Evolutionary conservation across 2,797 vertebrate species (phyloP), one percentile per base, ranked within the genome.

Genomic region (Oryzias dopingdopingensis): DNA sequence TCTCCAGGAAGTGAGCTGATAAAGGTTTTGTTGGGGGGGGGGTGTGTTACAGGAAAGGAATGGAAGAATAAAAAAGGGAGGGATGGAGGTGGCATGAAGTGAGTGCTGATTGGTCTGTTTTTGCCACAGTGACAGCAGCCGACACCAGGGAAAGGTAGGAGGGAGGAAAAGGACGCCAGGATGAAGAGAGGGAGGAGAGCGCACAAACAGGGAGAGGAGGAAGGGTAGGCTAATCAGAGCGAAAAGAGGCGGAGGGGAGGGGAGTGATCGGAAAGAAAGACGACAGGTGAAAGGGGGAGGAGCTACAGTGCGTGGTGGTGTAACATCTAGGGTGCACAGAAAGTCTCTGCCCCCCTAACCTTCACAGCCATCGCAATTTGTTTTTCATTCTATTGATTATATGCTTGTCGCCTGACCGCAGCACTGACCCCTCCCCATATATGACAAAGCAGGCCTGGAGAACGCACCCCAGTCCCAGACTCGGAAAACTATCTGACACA

Each of bases 361-460:
- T 89, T 90, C 88, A 88, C 86, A 89, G 85, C 81, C 83, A 72
- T 80, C 69, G 77, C 76, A 68, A 81, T 77, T 61, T 22, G 3
- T 22, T 87, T 82, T 81, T 82, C 82, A 82, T 86, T 80, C 79
- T 83, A 89, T 86, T 89, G 87, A 90, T 90, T 88, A 89, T 83
- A 89, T 84, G 88, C 83, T 86, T 87, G 85, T 89, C 84, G 86
- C 86, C 84, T 85, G 82, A 88, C 88, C 80, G 79, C 70, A 83
- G 78, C 65, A 22, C 73, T 70, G 81, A 80, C 78, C 79, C 84
- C 57, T 59, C 82, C 84, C 57, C 61, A 82, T 83, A 84, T 81
- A 88, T 82, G 65, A 72, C 74, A 80, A 88, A 89, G 85, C 83
- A 87, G 83, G 79, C 73, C 83, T 70, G 65, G 65, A 77, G 71